Conservation (phyloP, 2,113 vertebrate species). For the Cygnus buccinator region DNA sequence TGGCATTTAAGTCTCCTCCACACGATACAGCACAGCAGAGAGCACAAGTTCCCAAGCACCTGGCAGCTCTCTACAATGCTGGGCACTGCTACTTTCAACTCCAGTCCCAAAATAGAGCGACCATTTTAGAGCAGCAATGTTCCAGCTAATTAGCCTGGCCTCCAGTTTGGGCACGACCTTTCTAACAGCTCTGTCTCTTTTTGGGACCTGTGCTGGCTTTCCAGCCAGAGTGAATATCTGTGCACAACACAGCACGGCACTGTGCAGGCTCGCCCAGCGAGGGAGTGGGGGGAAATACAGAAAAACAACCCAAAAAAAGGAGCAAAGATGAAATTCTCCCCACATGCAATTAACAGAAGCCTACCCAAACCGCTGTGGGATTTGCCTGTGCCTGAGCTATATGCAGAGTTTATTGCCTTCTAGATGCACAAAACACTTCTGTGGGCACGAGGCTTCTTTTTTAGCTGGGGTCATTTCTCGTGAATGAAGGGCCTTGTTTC, state of each 20-base stretch:
- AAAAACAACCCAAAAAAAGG: background rate
- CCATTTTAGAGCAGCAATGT: background rate
- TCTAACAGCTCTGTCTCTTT: background rate
- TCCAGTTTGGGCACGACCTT: background rate
- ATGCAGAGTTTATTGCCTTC: background rate
- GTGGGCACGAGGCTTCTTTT: background rate
- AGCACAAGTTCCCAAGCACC: background rate
- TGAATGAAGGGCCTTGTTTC: slow-evolving; percentile 19
- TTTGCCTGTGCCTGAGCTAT: background rate
- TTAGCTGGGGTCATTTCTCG: background rate
- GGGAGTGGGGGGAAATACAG: background rate
- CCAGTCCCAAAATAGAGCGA: background rate
- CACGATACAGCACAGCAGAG: background rate
- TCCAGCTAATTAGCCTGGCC: background rate
- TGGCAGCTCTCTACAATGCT: accelerated
- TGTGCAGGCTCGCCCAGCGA: accelerated
- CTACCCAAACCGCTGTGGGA: background rate
- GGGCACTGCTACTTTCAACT: background rate
- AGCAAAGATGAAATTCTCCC: background rate
- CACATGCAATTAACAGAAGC: background rate
- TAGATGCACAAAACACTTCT: background rate
- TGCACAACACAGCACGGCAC: background rate
- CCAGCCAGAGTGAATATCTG: background rate
- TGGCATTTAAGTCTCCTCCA: background rate
- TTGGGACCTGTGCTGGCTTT: background rate